phyloP scores from a whole-genome alignment of 2,888 invertebrate genomes.

The Drosophila austrosaltans region DNA sequence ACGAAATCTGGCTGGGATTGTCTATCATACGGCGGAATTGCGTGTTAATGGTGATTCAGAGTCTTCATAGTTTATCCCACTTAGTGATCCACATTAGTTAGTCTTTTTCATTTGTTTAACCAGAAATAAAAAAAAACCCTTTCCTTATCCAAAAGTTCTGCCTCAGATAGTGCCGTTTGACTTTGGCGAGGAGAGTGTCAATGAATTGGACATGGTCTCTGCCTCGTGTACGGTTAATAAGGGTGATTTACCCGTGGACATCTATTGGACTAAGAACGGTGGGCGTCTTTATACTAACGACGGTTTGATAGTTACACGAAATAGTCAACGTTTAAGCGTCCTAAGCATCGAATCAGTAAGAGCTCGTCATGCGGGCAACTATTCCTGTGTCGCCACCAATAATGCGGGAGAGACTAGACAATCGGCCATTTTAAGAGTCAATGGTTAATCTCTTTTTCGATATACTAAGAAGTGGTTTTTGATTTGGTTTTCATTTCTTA shows the following conservation, averaged over 20 bases:
- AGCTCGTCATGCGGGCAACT: slow-evolving; percentile 86
- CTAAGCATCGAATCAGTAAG: slow-evolving; percentile 87
- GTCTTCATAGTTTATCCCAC: not conserved
- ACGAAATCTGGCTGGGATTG: slow-evolving; percentile 88
- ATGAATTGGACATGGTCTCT: slow-evolving; percentile 89
- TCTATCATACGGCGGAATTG: slow-evolving; percentile 88
- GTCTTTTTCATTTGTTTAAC: slow-evolving; percentile 30
- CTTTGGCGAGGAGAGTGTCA: slow-evolving; percentile 88
- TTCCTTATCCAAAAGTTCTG: slow-evolving; percentile 84
- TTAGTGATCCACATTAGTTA: slow-evolving; percentile 23
- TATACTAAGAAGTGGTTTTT: not conserved
- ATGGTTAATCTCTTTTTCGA: slow-evolving; percentile 17
- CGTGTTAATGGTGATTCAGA: slow-evolving; percentile 88
- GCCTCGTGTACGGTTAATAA: slow-evolving; percentile 89
- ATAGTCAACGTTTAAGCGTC: slow-evolving; percentile 87
- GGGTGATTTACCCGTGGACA: slow-evolving; percentile 91
- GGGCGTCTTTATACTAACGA: slow-evolving; percentile 84
- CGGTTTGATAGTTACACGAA: slow-evolving; percentile 85
- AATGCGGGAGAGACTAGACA: slow-evolving; percentile 85
- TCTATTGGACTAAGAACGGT: slow-evolving; percentile 88
- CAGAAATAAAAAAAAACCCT: not conserved
- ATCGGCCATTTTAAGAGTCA: slow-evolving; percentile 85
- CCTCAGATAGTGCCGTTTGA: slow-evolving; percentile 90
- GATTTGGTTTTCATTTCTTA: slow-evolving; percentile 14
- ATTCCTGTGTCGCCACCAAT: slow-evolving; percentile 87